Base-by-base conservation (phyloP, 2,888 invertebrate species). In the Brenthis hecate region DNA sequence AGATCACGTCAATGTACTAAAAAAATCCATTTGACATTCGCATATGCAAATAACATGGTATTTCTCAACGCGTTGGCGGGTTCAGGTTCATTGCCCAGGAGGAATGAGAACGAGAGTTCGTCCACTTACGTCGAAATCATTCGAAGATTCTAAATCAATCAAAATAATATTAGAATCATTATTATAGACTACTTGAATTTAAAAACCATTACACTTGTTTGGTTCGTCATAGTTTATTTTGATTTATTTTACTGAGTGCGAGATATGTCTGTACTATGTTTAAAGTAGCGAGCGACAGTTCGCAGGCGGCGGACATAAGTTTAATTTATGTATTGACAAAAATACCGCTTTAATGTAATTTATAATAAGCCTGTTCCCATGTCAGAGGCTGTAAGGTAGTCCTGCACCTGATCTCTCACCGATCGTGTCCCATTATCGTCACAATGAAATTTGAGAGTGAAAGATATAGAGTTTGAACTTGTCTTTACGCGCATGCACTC, bases 121-220 rank as follows among this genome's bases (percentile, higher is more conserved):
- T n/a, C 43, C 60, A 48, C 54, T 56, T 65, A 65, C 32, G 51
- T 48, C 4, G 54, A 57, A 32, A 66, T 48, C 62, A 65, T 61
- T 61, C 48, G 50, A 14, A 63, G 54, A 53, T 61, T 57, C 53
- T 62, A 36, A 47, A 62, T 66, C 69, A 69, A 66, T 69, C 69
- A 69, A 66, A 62, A 32, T 36, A 51, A 62, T 55, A 16, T 61
- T 56, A 47, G 62, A 62, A 53, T 62, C 28, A 58, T 48, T 3
- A 48, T 47, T n/a, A n/a, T 60, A 60, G 60, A 43, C 51, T 53
- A 62, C 62, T 62, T 62, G 61, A 62, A 62, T 62, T 62, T 53
- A 62, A 62, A 62, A 62, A 62, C 61, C 19, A 53, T 62, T 62
- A 51, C 28, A 51, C 36, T 36, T 13, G 19, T 53, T 62, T 32